Evolutionary conservation across 2,113 vertebrate species (phyloP).

Genomic region (Chauna torquata): DNA sequence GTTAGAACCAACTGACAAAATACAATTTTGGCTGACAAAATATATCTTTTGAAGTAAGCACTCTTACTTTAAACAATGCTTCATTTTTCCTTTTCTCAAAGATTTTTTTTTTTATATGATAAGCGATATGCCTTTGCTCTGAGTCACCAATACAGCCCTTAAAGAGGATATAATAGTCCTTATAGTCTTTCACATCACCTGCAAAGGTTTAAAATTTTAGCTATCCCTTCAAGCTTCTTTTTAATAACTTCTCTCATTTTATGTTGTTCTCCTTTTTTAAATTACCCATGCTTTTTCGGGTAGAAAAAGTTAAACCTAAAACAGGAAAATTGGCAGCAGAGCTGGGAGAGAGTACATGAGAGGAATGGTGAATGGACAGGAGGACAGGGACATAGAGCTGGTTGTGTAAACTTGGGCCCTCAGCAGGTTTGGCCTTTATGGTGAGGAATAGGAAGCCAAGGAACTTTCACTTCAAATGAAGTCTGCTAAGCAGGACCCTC

Average conservation of each 20-base stretch:
- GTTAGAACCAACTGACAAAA: neutral
- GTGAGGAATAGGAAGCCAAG: neutral
- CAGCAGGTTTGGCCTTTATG: neutral
- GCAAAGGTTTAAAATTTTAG: neutral
- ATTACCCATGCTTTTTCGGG: neutral
- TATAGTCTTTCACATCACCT: neutral
- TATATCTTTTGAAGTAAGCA: neutral
- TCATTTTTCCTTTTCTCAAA: neutral
- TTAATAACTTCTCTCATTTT: neutral
- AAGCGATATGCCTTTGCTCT: neutral
- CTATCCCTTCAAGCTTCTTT: neutral
- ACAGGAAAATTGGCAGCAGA: neutral
- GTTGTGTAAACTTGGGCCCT: neutral
- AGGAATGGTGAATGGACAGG: neutral
- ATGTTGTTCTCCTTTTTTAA: neutral
- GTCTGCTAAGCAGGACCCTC: neutral
- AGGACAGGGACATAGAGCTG: neutral
- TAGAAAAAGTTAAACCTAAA: neutral
- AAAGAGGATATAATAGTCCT: neutral
- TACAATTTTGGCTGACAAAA: neutral
- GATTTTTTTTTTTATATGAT: neutral
- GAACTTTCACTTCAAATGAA: neutral
- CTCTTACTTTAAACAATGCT: neutral
- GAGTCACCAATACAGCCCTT: neutral
- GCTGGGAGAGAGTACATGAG: neutral